A percentile compares a stretch with the other conserved stretches of the same genome.
Conservation (phyloP, 2,113 vertebrate genomes). For the Amphiprion percula region DNA sequence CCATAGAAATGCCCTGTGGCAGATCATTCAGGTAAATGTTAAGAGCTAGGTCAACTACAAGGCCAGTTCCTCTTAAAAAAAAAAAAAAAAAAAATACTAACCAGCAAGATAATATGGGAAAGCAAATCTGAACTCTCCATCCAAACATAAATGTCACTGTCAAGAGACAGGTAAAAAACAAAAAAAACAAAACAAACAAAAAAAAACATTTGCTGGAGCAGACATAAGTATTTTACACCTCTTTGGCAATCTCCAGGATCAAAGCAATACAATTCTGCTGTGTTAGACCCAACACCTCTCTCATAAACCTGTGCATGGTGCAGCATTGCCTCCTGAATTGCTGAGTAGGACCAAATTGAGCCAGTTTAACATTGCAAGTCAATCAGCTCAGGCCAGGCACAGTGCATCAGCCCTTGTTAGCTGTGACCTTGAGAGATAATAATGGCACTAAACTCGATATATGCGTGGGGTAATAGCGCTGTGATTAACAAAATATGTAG, state of each 20-base stretch:
- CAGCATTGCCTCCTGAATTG: conserved; percentile 69
- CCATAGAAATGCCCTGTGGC: not conserved
- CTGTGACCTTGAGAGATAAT: conserved; percentile 85
- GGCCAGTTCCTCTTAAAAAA: not conserved
- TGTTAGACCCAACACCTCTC: conserved; percentile 52
- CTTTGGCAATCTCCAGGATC: conserved; percentile 31
- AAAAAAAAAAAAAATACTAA: not conserved
- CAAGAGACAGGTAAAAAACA: not conserved
- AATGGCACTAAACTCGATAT: conserved; percentile 77
- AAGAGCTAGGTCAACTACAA: conserved; percentile 17
- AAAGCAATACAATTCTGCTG: conserved; percentile 42
- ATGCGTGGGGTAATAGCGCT: conserved; percentile 73
- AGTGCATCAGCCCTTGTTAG: conserved; percentile 78
- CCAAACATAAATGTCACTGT: conserved; percentile 27
- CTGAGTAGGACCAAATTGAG: conserved; percentile 73
- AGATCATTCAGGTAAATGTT: conserved; percentile 30
- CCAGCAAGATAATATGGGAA: not conserved
- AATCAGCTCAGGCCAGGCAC: conserved; percentile 77
- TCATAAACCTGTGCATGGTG: conserved; percentile 66
- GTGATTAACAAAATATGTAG: conserved; percentile 84
- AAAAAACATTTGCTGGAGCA: conserved; percentile 19
- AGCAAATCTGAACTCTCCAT: conserved; percentile 12
- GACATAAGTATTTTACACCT: conserved; percentile 19
- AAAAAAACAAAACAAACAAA: conserved; percentile 1
- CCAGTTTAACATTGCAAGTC: conserved; percentile 76